phyloP scores from a whole-genome alignment of 2,888 invertebrate species.

The Brenthis daphne region DNA sequence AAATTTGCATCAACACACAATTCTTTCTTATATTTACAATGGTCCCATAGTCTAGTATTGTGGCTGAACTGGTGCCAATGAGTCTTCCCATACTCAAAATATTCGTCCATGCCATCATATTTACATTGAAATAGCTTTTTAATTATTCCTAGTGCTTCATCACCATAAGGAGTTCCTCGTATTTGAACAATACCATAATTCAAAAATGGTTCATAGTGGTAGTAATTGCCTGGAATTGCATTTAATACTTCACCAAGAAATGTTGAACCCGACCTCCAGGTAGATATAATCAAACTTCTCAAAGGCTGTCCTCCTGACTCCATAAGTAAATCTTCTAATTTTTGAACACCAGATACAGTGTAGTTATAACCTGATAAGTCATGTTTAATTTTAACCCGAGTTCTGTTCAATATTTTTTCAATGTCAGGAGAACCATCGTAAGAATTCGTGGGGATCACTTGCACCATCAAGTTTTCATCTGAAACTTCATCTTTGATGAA shows the following conservation, averaged over 20 bases:
- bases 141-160: constrained; percentile 85
- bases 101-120: constrained; percentile 87
- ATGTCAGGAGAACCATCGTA: constrained; percentile 65
- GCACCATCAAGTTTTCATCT: constrained; percentile 54
- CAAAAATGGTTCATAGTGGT: constrained; percentile 94
- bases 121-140: constrained; percentile 89
- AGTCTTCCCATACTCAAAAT: constrained; percentile 88
- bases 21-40: constrained; percentile 84
- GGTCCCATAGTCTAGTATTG: constrained; percentile 91
- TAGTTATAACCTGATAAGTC: constrained; percentile 70
- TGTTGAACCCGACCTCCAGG: constrained; percentile 95
- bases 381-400: constrained; percentile 60
- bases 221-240: constrained; percentile 92
- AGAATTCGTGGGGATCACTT: constrained; percentile 63
- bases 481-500: constrained; percentile 84
- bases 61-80: constrained; percentile 92
- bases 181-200: constrained; percentile 92
- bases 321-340: constrained; percentile 85
- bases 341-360: constrained; percentile 67
- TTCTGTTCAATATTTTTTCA: constrained; percentile 67
- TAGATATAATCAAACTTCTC: constrained; percentile 90
- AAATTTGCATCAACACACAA: constrained; percentile 82
- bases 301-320: constrained; percentile 88
- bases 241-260: constrained; percentile 93
- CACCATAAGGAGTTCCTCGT: constrained; percentile 87